These are phyloP conservation scores for Acleris literana DNA, from an alignment of 2,888 invertebrate species.

Conservation along the genomic window DNA sequence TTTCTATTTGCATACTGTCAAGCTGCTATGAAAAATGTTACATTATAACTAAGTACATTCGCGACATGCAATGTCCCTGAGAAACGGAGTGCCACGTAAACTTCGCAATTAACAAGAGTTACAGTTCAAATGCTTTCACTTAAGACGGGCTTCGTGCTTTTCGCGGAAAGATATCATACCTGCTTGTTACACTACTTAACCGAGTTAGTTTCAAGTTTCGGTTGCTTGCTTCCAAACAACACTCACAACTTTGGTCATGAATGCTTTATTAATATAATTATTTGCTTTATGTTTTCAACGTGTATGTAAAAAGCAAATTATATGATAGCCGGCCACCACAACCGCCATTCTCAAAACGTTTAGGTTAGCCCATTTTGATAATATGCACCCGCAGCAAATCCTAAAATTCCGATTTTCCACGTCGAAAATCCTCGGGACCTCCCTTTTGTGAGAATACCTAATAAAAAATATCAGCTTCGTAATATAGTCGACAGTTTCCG, in stretches of 20 bases:
- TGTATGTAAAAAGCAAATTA: neutral
- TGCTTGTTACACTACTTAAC: constrained; percentile 13
- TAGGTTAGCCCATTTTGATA: constrained; percentile 1
- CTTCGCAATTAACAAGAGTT: constrained; percentile 35
- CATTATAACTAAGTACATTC: constrained; percentile 9
- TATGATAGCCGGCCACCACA: too few relatives aligned
- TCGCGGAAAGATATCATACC: constrained; percentile 29
- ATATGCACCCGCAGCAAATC: constrained; percentile 1
- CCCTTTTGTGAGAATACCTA: constrained; percentile 24
- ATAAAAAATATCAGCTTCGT: constrained; percentile 35
- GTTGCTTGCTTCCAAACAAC: neutral
- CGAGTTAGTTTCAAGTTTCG: constrained; percentile 12
- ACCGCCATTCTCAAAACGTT: constrained; percentile 1
- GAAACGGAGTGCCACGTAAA: constrained; percentile 14
- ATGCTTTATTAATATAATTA: too few relatives aligned
- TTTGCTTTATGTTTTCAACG: too few relatives aligned
- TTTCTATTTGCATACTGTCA: constrained; percentile 30
- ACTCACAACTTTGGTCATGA: neutral
- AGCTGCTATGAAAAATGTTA: constrained; percentile 20
- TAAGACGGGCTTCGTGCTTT: constrained; percentile 23
- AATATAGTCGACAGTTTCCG: constrained; percentile 33
- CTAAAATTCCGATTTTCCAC: constrained; percentile 21
- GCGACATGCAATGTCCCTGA: constrained; percentile 31
- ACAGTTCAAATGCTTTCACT: constrained; percentile 33
- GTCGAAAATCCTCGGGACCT: constrained; percentile 22